A percentile compares a stretch with the other conserved stretches of the same genome.
Evolutionary conservation across 2,113 vertebrate genomes (phyloP).

Genomic region (Campylorhamphus procurvoides): DNA sequence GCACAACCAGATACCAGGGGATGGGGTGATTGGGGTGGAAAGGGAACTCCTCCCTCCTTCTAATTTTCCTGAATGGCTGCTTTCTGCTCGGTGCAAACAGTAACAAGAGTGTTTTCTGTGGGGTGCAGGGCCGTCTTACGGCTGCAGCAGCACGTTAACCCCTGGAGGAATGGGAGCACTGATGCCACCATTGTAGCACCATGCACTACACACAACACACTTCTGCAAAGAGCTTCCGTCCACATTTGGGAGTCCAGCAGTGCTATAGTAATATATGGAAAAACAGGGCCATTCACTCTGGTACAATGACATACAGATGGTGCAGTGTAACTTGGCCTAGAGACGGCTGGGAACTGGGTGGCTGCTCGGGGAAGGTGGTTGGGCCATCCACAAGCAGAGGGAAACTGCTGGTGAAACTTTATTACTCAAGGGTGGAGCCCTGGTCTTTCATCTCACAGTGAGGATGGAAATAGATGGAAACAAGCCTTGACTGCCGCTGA

Average conservation of each 20-base stretch:
- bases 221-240: background rate
- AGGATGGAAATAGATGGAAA: background rate
- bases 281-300: background rate
- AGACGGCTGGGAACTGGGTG: background rate
- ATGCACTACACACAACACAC: rapidly evolving
- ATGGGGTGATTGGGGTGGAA: background rate
- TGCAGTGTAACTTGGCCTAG: background rate
- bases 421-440: background rate
- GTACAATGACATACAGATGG: background rate
- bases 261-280: background rate
- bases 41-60: background rate
- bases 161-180: background rate
- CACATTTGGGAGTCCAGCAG: background rate
- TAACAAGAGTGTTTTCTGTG: background rate
- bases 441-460: background rate
- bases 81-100: background rate
- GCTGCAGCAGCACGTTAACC: background rate
- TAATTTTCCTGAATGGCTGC: background rate
- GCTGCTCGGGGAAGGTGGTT: rapidly evolving
- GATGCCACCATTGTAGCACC: background rate
- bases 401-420: background rate
- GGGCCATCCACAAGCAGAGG: background rate
- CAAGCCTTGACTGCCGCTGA: background rate
- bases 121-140: background rate
- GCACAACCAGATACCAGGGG: background rate